These are phyloP conservation scores for Ceratitis capitata DNA, from an alignment of 1,140 invertebrate genomes.

Conservation along the genomic window DNA sequence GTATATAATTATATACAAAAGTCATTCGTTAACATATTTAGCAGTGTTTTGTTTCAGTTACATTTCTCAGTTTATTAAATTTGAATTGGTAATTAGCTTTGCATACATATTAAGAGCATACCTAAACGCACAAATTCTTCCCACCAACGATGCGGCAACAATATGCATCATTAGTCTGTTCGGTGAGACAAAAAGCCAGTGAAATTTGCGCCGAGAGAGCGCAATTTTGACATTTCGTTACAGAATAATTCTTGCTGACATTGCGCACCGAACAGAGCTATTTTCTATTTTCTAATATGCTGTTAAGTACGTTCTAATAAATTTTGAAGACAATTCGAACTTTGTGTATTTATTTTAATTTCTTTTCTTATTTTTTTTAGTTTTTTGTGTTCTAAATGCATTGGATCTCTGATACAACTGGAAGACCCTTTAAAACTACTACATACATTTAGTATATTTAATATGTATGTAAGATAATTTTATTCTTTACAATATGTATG, in stretches of 20 bases:
- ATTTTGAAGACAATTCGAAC: constrained; percentile 20
- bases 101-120: neutral
- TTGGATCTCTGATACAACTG: constrained; percentile 39
- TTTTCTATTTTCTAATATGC: neutral
- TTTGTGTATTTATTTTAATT: neutral
- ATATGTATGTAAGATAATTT: neutral
- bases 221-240: no score
- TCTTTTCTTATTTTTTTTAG: neutral
- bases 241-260: neutral
- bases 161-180: no score
- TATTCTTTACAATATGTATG: neutral
- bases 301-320: neutral
- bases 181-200: no score
- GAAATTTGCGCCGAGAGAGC: no score
- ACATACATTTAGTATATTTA: neutral
- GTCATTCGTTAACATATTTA: constrained; percentile 7
- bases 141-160: no score
- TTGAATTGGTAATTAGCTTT: neutral
- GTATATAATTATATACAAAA: constrained; percentile 14
- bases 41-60: constrained; percentile 23
- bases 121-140: neutral
- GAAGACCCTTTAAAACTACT: constrained; percentile 22
- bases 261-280: no score
- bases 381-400: constrained; percentile 19
- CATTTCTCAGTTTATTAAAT: neutral